Conservation (phyloP, 2,888 invertebrate genomes). For the Metopia argyrocephala region DNA sequence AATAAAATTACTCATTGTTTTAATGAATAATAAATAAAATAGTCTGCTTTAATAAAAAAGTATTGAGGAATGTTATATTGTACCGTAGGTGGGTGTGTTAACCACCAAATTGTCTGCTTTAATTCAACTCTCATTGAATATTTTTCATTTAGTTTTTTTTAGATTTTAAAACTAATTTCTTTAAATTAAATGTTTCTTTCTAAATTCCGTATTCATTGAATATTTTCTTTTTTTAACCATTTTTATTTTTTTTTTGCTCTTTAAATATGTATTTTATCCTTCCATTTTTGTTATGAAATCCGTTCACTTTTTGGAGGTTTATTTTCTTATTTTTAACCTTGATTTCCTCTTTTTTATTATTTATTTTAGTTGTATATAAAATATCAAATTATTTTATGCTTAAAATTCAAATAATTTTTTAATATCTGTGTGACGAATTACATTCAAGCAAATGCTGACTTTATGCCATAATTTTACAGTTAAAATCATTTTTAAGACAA, state of each 20-base stretch:
- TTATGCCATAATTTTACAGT: slow-evolving; percentile 7
- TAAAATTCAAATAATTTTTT: neutral
- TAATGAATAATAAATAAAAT: no score
- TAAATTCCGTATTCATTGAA: neutral
- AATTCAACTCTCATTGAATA: no score
- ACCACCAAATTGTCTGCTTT: no score
- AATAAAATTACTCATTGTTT: no score
- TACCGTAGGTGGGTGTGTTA: no score
- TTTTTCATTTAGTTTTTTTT: neutral
- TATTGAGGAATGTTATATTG: no score
- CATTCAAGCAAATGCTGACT: slow-evolving; percentile 8
- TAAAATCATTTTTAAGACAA: slow-evolving; percentile 29
- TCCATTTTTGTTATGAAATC: slow-evolving; percentile 12
- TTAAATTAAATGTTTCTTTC: neutral
- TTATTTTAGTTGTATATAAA: slow-evolving; percentile 13
- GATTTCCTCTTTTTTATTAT: slow-evolving; percentile 24
- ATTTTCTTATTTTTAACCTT: slow-evolving; percentile 35
- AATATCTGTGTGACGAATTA: slow-evolving; percentile 44
- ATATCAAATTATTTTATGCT: slow-evolving; percentile 29
- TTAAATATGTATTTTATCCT: slow-evolving; percentile 32
- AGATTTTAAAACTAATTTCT: neutral
- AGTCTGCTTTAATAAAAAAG: no score
- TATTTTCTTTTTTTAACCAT: neutral
- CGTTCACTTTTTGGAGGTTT: slow-evolving; percentile 50
- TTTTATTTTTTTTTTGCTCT: neutral